A percentile compares a stretch with the other conserved stretches of the same genome.
phyloP scores from a whole-genome alignment of 2,113 vertebrate genomes.

The Bubalus kerabau region DNA sequence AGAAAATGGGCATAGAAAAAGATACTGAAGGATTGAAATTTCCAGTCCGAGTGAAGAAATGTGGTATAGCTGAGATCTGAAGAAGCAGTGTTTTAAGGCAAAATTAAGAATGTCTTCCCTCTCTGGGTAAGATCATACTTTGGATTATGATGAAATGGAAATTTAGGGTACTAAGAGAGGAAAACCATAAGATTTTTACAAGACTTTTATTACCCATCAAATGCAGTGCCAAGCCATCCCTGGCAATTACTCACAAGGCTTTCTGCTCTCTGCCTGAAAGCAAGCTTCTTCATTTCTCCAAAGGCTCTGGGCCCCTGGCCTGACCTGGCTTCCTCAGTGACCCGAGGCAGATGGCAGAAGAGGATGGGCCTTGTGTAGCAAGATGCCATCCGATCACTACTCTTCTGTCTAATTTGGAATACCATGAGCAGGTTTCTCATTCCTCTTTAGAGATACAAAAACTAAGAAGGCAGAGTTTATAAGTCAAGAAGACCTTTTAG shows the following conservation, averaged over 20 bases:
- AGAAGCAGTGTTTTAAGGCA: background rate
- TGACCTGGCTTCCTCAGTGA: background rate
- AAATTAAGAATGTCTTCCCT: background rate
- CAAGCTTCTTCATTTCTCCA: background rate
- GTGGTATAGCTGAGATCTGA: background rate
- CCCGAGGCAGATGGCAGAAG: background rate
- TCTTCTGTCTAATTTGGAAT: background rate
- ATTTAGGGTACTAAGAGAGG: background rate
- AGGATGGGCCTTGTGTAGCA: background rate
- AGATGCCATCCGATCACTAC: background rate
- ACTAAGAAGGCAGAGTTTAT: background rate
- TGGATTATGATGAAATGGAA: conserved; percentile 20
- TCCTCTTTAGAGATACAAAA: background rate
- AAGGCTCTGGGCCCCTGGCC: background rate
- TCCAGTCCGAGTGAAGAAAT: background rate
- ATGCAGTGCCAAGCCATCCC: background rate
- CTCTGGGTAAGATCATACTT: background rate
- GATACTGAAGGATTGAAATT: background rate
- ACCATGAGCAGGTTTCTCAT: background rate
- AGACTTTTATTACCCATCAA: background rate
- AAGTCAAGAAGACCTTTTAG: background rate
- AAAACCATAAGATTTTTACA: background rate
- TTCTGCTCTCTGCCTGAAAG: background rate
- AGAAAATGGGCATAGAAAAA: background rate
- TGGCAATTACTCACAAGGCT: background rate